Percentiles rank a stretch among this genome's conserved stretches.
phyloP scores from a whole-genome alignment of 1,140 invertebrate species.

The Halictus rubicundus region DNA sequence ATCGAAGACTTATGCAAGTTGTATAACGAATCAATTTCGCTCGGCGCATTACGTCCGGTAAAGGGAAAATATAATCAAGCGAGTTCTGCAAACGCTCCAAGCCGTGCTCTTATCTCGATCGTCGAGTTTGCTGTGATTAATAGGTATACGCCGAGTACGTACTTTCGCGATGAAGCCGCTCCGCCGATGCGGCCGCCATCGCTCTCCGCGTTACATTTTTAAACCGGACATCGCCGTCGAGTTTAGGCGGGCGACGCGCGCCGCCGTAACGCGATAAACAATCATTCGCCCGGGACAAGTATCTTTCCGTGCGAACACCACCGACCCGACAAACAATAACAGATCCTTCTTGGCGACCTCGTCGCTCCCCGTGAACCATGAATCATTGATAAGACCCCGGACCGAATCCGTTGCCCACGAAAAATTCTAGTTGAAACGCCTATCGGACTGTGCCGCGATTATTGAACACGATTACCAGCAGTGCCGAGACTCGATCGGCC shows the following conservation, averaged over 20 bases:
- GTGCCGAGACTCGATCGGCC: too few relatives aligned
- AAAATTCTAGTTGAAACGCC: conserved; percentile 3
- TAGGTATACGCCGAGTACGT: neutral
- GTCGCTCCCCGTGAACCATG: neutral
- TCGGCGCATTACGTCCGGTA: neutral
- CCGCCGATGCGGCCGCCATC: neutral
- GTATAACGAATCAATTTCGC: conserved; percentile 18
- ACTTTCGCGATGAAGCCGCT: conserved; percentile 7
- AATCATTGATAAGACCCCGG: conserved; percentile 18
- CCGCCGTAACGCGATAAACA: neutral
- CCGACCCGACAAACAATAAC: conserved; percentile 18
- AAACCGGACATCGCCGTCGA: neutral
- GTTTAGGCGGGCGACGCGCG: neutral
- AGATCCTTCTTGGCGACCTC: conserved; percentile 9
- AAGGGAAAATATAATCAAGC: conserved; percentile 2
- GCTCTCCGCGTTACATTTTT: neutral
- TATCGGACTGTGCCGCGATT: conserved; percentile 10
- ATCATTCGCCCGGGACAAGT: neutral
- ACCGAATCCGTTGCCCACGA: neutral
- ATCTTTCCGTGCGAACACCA: neutral
- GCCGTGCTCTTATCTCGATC: neutral
- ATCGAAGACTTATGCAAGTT: conserved; percentile 8
- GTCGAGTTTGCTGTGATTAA: conserved; percentile 14
- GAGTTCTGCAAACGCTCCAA: conserved; percentile 11
- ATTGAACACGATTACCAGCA: conserved; percentile 25